Evolutionary conservation across 2,113 vertebrate genomes (phyloP).

Genomic region (Salminus brasiliensis): DNA sequence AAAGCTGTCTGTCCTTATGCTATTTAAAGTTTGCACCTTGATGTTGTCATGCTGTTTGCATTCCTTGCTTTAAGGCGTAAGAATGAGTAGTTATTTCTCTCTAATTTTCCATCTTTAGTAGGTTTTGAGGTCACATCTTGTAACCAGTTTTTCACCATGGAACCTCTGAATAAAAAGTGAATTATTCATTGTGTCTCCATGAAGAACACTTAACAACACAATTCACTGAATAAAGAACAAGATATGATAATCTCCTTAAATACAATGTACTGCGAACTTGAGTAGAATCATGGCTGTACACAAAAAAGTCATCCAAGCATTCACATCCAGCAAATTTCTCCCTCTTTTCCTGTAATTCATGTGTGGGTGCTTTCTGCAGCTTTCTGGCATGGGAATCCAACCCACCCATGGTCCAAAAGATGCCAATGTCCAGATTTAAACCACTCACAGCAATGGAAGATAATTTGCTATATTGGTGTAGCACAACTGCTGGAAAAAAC

Average conservation of each 20-base stretch:
- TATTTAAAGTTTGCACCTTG: neutral
- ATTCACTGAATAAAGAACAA: no score
- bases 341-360: neutral
- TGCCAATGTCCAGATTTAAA: neutral
- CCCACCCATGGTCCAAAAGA: neutral
- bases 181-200: no score
- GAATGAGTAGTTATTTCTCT: neutral
- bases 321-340: neutral
- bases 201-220: no score
- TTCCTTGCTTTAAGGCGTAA: neutral
- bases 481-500: no score
- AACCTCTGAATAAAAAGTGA: no score
- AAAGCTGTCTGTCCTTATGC: neutral
- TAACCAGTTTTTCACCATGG: no score
- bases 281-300: neutral
- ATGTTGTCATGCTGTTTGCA: neutral
- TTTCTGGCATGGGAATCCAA: neutral
- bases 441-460: neutral
- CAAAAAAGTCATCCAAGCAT: neutral
- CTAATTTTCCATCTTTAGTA: neutral
- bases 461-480: neutral
- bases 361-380: neutral
- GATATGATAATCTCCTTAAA: no score
- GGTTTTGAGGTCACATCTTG: neutral
- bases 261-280: no score